Percentiles rank a stretch among this genome's conserved stretches.
phyloP scores from a whole-genome alignment of 2,113 vertebrate genomes.

The Lanius collurio region DNA sequence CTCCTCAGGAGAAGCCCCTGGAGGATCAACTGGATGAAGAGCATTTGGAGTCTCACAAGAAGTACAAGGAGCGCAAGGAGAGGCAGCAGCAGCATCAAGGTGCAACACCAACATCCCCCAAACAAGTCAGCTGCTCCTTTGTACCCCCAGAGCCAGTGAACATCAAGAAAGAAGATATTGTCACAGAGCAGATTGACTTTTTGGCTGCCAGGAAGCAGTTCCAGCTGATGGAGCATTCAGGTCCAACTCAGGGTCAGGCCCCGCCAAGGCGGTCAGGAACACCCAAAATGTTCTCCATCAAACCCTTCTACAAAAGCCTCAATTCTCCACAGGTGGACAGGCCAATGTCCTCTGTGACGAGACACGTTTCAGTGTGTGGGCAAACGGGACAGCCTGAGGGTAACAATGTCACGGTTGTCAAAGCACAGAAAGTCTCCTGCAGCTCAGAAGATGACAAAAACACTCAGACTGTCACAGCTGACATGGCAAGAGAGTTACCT shows the following conservation, averaged over 20 bases:
- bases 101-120: slow-evolving; percentile 12
- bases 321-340: slow-evolving; percentile 68
- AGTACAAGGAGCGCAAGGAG: slow-evolving; percentile 94
- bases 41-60: slow-evolving; percentile 89
- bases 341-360: slow-evolving; percentile 41
- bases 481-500: slow-evolving; percentile 45
- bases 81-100: slow-evolving; percentile 77
- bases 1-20: slow-evolving; percentile 87
- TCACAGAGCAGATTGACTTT: slow-evolving; percentile 94
- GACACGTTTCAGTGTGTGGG: not conserved
- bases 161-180: slow-evolving; percentile 83
- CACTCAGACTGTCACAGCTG: not conserved
- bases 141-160: slow-evolving; percentile 47
- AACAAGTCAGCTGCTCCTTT: slow-evolving; percentile 30
- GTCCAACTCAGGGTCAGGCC: slow-evolving; percentile 46
- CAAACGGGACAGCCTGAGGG: slow-evolving; percentile 44
- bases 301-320: slow-evolving; percentile 86
- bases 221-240: slow-evolving; percentile 82
- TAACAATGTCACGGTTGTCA: not conserved
- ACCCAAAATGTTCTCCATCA: slow-evolving; percentile 87
- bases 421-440: slow-evolving; percentile 70
- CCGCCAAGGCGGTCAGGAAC: slow-evolving; percentile 77
- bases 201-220: slow-evolving; percentile 91
- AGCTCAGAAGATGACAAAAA: slow-evolving; percentile 34
- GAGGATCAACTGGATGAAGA: slow-evolving; percentile 93